Conservation (phyloP, 53 echinoderm and acorn worm genomes). For the Hippasteria phrygiana region DNA sequence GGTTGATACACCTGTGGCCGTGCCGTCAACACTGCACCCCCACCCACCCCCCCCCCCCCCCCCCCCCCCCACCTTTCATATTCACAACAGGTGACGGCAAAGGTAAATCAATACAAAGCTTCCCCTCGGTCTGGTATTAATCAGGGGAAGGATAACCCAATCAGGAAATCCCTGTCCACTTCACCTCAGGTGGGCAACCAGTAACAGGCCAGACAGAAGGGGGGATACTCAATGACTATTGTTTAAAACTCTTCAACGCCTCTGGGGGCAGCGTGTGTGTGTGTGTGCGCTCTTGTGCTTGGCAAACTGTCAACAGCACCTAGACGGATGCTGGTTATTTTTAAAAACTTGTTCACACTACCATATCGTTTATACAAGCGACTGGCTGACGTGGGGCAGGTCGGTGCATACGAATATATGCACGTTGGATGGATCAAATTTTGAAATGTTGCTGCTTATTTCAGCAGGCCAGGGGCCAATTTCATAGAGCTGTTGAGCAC, state of each 20-base stretch:
- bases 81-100: conserved; percentile 54
- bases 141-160: conserved; percentile 26
- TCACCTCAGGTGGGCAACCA: conserved; percentile 42
- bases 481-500: too few species aligned
- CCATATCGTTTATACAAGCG: too few species aligned
- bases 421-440: too few species aligned
- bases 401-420: too few species aligned
- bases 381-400: too few species aligned
- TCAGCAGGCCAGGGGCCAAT: too few species aligned
- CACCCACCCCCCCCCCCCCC: not conserved
- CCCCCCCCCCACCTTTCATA: not conserved
- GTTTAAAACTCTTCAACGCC: too few species aligned
- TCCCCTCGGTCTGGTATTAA: conserved; percentile 40
- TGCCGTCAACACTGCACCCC: not conserved
- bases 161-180: conserved; percentile 62
- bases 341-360: conserved; percentile 38
- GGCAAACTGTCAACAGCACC: not conserved
- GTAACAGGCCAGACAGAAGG: conserved; percentile 33
- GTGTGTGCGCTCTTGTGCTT: not conserved
- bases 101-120: conserved; percentile 57
- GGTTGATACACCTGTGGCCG: not conserved
- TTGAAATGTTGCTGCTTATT: too few species aligned
- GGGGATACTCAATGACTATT: not conserved
- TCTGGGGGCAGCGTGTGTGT: not conserved
- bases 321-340: conserved; percentile 10